Evolutionary conservation across 2,888 invertebrate species (phyloP).

Genomic region (Anorthoa munda): DNA sequence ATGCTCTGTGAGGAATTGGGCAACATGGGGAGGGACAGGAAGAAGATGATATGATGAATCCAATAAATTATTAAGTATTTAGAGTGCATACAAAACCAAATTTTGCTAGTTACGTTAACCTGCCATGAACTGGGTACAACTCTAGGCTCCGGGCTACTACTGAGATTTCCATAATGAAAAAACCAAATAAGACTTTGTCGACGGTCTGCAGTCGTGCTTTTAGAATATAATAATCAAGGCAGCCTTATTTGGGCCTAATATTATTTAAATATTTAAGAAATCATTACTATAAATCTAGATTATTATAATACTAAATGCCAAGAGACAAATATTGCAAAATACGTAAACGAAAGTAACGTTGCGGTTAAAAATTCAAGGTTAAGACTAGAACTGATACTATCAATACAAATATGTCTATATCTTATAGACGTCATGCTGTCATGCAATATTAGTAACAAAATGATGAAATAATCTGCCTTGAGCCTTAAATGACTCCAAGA

Average conservation of each 20-base stretch:
- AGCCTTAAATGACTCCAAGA: background rate
- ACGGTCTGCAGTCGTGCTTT: background rate
- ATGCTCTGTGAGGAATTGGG: too few species aligned
- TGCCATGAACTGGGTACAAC: background rate
- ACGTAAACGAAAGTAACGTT: background rate
- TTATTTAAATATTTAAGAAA: slow-evolving; percentile 4
- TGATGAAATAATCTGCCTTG: too few species aligned
- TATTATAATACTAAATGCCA: slow-evolving; percentile 29
- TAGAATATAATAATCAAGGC: background rate
- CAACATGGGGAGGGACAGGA: too few species aligned
- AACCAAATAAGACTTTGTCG: background rate
- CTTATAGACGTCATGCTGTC: too few species aligned
- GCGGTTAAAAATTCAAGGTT: slow-evolving; percentile 12
- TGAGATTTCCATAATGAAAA: background rate
- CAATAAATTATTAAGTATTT: background rate
- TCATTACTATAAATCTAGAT: background rate
- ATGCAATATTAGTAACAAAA: too few species aligned
- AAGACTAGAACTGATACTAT: background rate
- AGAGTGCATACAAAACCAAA: background rate
- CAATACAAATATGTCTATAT: too few species aligned
- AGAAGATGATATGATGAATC: background rate
- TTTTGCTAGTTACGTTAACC: background rate
- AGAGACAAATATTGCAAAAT: slow-evolving; percentile 5
- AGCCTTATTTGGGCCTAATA: background rate
- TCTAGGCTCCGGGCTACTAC: background rate